phyloP scores from a whole-genome alignment of 2,113 vertebrate genomes.

The Galeopterus variegatus region DNA sequence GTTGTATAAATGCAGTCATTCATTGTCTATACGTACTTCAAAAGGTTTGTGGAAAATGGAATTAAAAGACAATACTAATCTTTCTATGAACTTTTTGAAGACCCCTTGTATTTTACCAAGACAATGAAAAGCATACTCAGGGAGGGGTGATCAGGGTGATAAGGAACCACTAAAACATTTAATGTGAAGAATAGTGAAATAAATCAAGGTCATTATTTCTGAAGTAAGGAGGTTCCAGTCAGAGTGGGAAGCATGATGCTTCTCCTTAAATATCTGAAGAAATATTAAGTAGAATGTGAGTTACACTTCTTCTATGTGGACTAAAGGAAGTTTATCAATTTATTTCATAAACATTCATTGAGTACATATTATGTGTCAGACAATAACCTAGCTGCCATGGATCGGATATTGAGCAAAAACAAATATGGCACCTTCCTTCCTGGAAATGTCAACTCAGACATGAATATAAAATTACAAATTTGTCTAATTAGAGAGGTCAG shows the following conservation, averaged over 20 bases:
- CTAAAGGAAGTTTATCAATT: background rate
- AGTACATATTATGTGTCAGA: background rate
- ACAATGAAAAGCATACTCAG: background rate
- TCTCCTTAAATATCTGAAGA: background rate
- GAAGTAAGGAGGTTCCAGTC: background rate
- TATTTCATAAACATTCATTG: background rate
- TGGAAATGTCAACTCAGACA: background rate
- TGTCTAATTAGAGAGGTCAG: background rate
- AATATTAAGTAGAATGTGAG: background rate
- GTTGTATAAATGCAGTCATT: too few species aligned
- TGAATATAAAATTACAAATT: background rate
- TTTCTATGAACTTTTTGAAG: too few species aligned
- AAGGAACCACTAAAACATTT: background rate
- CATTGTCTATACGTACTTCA: too few species aligned
- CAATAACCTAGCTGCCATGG: background rate
- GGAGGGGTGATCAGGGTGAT: accelerated
- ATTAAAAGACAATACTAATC: too few species aligned
- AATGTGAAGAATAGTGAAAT: background rate
- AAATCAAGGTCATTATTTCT: background rate
- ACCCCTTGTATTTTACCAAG: background rate
- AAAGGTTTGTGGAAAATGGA: too few species aligned
- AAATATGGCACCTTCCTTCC: background rate
- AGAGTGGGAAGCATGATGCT: accelerated
- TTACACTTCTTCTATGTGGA: background rate
- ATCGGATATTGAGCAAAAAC: background rate